phyloP scores from a whole-genome alignment of 2,113 vertebrate genomes.

The Campylomormyrus tamandua region DNA sequence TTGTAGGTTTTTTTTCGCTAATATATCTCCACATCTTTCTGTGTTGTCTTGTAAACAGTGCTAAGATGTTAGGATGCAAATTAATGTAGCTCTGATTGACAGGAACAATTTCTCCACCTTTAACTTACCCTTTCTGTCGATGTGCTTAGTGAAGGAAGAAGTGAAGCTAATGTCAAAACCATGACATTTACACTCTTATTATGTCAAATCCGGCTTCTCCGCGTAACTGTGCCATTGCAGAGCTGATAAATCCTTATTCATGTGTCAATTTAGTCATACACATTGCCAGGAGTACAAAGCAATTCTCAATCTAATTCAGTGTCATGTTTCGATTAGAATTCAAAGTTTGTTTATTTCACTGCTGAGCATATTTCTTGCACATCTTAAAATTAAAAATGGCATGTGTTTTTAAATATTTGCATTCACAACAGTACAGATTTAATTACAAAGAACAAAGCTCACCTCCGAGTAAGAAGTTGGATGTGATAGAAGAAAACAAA shows the following conservation, averaged over 20 bases:
- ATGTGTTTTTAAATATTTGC: background rate
- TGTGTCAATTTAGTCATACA: slow-evolving; percentile 6
- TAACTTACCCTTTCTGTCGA: slow-evolving; percentile 11
- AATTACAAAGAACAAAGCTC: background rate
- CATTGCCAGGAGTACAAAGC: background rate
- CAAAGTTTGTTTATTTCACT: background rate
- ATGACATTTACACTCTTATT: slow-evolving; percentile 16
- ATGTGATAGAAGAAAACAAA: background rate
- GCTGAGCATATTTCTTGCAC: background rate
- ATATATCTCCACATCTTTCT: background rate
- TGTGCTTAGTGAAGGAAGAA: slow-evolving; percentile 12
- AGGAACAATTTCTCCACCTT: slow-evolving; percentile 12
- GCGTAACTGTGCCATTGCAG: background rate
- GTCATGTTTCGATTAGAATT: background rate
- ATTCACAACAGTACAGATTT: slow-evolving; percentile 15
- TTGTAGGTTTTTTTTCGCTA: background rate
- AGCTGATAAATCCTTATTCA: slow-evolving; percentile 2
- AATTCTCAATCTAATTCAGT: background rate
- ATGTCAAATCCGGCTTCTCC: slow-evolving; percentile 6
- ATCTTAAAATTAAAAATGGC: background rate
- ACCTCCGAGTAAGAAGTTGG: background rate
- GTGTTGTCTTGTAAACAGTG: background rate
- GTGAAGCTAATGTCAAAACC: slow-evolving; percentile 16
- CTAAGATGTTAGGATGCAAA: background rate
- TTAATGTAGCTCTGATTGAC: slow-evolving; percentile 2